Percentiles rank a stretch among this genome's conserved stretches.
phyloP scores from a whole-genome alignment of 2,888 invertebrate species.

The Drosophila neonasuta region DNA sequence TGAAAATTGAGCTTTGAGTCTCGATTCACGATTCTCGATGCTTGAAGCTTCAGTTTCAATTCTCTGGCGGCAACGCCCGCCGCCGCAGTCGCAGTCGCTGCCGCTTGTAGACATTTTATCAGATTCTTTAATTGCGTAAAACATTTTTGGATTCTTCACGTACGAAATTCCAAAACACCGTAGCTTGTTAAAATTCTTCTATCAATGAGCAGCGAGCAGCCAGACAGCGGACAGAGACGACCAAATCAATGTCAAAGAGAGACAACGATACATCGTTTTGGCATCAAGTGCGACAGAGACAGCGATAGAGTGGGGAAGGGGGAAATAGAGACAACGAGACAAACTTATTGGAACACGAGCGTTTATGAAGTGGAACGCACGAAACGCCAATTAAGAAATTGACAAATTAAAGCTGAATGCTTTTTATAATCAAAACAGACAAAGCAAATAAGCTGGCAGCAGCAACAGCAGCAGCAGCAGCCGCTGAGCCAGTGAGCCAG shows the following conservation, averaged over 20 bases:
- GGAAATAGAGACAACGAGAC: constrained; percentile 17
- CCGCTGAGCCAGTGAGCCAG: constrained; percentile 17
- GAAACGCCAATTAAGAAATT: constrained; percentile 78
- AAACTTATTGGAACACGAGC: constrained; percentile 45
- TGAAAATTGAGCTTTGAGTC: constrained; percentile 19
- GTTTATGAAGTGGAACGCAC: constrained; percentile 73
- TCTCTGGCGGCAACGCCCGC: constrained; percentile 56
- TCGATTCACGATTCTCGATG: constrained; percentile 9
- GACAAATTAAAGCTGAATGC: constrained; percentile 77
- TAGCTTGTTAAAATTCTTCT: constrained; percentile 78
- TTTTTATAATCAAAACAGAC: constrained; percentile 79
- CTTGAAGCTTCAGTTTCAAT: not conserved
- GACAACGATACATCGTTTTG: constrained; percentile 1
- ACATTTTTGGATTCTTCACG: constrained; percentile 78
- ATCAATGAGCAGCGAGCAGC: constrained; percentile 67
- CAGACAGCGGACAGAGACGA: constrained; percentile 39
- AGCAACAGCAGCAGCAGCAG: constrained; percentile 17
- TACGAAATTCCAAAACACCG: constrained; percentile 78
- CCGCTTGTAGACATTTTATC: constrained; percentile 78
- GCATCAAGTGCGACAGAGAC: not conserved
- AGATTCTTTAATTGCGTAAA: constrained; percentile 78
- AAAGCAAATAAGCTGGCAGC: constrained; percentile 71
- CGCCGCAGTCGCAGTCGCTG: constrained; percentile 40
- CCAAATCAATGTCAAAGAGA: constrained; percentile 44
- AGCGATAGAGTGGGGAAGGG: constrained; percentile 21